Evolutionary conservation across 64 coral and sea anemone species (phyloP).

Genomic region (Montipora efflorescens): DNA sequence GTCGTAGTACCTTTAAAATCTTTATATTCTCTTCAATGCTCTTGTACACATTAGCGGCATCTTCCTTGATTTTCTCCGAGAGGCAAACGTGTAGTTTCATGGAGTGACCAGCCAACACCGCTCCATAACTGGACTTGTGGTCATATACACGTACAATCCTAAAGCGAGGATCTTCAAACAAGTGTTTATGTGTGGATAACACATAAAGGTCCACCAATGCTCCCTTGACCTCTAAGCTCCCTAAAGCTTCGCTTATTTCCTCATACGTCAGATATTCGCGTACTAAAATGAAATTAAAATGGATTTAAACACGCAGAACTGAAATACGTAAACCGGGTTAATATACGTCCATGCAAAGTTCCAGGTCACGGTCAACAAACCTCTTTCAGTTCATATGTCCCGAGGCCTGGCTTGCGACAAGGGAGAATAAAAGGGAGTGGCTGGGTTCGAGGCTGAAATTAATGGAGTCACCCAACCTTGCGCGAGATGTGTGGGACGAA

Average conservation of each 20-base stretch:
- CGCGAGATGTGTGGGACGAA: too few species aligned
- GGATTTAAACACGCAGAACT: too few species aligned
- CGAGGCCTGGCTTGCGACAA: too few species aligned
- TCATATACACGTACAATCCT: constrained; percentile 34
- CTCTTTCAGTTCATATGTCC: too few species aligned
- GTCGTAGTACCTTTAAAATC: constrained; percentile 3
- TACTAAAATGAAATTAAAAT: constrained; percentile 1
- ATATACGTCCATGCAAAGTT: too few species aligned
- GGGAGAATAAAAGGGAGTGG: too few species aligned
- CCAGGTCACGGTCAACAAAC: too few species aligned
- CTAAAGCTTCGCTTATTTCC: constrained; percentile 31
- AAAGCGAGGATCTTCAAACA: constrained; percentile 50
- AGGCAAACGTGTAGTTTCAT: constrained; percentile 42
- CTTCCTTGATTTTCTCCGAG: constrained; percentile 2
- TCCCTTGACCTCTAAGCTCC: constrained; percentile 22
- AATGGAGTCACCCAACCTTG: too few species aligned
- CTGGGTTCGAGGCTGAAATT: too few species aligned
- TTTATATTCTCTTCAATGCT: constrained; percentile 34
- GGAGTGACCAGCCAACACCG: constrained; percentile 19
- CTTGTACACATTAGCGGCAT: not conserved
- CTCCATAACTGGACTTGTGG: constrained; percentile 42
- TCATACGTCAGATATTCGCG: constrained; percentile 23
- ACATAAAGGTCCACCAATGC: constrained; percentile 62
- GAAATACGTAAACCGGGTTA: too few species aligned
- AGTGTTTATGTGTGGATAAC: constrained; percentile 27